Percentiles rank a stretch among this genome's conserved stretches.
Conservation (phyloP, 2,888 invertebrate species). For the Polyommatus icarus region DNA sequence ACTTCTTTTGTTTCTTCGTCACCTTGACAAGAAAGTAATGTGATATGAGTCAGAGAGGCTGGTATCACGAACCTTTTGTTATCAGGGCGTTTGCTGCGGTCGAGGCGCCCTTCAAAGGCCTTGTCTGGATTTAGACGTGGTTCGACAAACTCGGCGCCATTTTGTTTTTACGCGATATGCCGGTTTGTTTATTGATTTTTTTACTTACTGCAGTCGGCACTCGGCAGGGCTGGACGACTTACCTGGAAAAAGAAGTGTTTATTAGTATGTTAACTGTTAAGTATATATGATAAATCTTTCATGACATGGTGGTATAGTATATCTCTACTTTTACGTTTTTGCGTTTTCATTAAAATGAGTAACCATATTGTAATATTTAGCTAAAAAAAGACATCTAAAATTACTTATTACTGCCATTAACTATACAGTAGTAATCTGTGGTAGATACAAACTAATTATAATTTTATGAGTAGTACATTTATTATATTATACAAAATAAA, state of each 20-base stretch:
- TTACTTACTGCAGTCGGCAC: constrained; percentile 26
- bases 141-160: constrained; percentile 71
- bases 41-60: constrained; percentile 63
- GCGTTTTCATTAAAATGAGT: too few relatives aligned
- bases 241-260: constrained; percentile 20
- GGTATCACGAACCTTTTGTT: constrained; percentile 69
- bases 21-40: constrained; percentile 46
- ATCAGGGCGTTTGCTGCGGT: constrained; percentile 74
- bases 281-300: neutral
- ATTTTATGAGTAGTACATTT: neutral
- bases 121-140: constrained; percentile 78
- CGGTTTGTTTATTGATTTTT: constrained; percentile 58
- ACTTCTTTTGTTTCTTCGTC: constrained; percentile 30
- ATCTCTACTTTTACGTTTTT: too few relatives aligned
- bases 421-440: neutral
- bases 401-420: too few relatives aligned
- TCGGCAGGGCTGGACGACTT: constrained; percentile 8
- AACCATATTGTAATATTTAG: too few relatives aligned
- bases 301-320: too few relatives aligned
- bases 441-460: neutral
- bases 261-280: neutral
- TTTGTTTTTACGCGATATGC: constrained; percentile 63
- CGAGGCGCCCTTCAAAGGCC: constrained; percentile 78
- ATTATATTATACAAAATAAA: neutral
- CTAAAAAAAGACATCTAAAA: too few relatives aligned